Evolutionary conservation across 1,140 invertebrate species (phyloP), one percentile per base, ranked within the genome.

Genomic region (Sinella curviseta): DNA sequence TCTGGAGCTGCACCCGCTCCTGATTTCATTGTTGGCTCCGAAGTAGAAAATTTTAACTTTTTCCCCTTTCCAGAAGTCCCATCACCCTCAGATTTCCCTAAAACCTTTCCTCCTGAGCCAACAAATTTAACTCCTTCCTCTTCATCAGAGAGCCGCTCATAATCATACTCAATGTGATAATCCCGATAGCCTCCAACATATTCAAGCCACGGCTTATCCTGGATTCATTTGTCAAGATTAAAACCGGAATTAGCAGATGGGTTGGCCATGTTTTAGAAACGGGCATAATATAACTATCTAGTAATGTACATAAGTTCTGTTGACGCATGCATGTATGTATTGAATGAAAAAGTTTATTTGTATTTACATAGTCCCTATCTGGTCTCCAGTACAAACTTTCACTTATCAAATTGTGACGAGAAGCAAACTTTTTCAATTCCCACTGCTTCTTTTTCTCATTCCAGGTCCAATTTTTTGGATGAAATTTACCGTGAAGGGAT

Each of bases 141-240:
- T 60, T 60, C 57, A n/a, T 60, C 57, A 3, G 57, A 60, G 12
- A 60, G 57, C 24, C 24, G 8, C 3, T 30, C 35, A 12, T 67
- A 77, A 14, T 65, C 67, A 30, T 70, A 34, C 3, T 65, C 28
- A 36, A 60, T 70, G 14, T 26, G 57, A 30, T 33, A 3, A 20
- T 70, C 26, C 16, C 12, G 4, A 36, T 67, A 77, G 34, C 77
- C 77, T 28, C 77, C 77, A 67, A 77, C 34, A 26, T 77, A 77
- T 33, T 77, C 77, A 20, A 70, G 57, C 77, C 77, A 77, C 20
- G 77, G 77, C 17, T 77, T 77, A 39, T 77, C 77, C 39, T 48
- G 8, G 20, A 48, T 12, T 12, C 8, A 48, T 48, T 8, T 48
- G 8, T 48, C 39, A 48, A 48, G 39, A 48, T 12, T 48, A 12